Evolutionary conservation across 2,113 vertebrate species (phyloP).

Genomic region (Cricetomys ansorgei): DNA sequence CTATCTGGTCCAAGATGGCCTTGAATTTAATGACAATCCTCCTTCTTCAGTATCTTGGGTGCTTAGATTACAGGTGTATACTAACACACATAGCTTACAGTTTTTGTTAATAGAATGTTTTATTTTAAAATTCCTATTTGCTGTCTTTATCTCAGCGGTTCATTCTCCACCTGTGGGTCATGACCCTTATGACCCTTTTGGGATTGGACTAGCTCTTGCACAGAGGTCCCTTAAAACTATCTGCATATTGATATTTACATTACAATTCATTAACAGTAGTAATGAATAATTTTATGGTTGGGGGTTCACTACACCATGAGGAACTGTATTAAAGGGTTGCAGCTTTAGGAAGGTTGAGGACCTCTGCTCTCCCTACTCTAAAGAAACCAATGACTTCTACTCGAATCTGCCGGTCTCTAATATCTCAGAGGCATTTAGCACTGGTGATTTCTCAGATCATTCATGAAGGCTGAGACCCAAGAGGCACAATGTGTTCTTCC

Average conservation of each 20-base stretch:
- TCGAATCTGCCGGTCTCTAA: background rate
- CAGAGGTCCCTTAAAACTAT: no score
- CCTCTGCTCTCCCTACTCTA: no score
- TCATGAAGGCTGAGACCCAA: background rate
- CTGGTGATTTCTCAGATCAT: background rate
- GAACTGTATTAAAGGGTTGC: no score
- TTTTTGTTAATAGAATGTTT: slow-evolving; percentile 3
- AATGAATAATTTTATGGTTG: no score
- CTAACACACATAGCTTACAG: background rate
- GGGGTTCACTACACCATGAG: no score
- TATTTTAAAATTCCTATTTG: slow-evolving; percentile 4
- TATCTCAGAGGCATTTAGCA: background rate
- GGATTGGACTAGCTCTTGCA: no score
- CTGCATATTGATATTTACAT: no score
- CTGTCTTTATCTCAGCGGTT: no score
- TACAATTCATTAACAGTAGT: no score
- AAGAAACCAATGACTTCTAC: background rate
- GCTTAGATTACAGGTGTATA: background rate
- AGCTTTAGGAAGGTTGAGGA: no score
- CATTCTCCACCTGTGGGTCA: no score
- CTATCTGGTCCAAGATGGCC: background rate
- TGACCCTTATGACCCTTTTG: no score
- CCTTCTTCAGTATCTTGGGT: background rate
- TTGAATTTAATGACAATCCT: background rate
- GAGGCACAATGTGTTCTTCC: background rate